Evolutionary conservation across 2,888 invertebrate species (phyloP).

Genomic region (Mantis religiosa): DNA sequence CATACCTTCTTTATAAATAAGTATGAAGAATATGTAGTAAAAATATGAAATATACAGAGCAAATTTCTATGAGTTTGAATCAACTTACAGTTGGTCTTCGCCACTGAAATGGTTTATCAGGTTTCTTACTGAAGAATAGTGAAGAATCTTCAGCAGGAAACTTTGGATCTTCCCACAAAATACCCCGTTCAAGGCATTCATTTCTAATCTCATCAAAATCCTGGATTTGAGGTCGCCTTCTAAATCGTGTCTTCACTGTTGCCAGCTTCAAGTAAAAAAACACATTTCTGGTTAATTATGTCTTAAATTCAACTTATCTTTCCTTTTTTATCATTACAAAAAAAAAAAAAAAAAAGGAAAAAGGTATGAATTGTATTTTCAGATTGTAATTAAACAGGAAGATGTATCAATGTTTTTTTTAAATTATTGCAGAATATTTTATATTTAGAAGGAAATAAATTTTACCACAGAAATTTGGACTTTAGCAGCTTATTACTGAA

Average conservation of each 20-base stretch:
- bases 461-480: too few relatives aligned
- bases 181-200: conserved; percentile 65
- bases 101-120: conserved; percentile 87
- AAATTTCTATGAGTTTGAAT: not conserved
- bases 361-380: too few relatives aligned
- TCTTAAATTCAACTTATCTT: too few relatives aligned
- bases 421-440: too few relatives aligned
- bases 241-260: conserved; percentile 68
- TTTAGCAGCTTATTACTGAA: too few relatives aligned
- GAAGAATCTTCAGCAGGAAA: conserved; percentile 80
- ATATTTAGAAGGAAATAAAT: too few relatives aligned
- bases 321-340: too few relatives aligned
- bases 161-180: conserved; percentile 85
- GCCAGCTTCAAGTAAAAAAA: conserved; percentile 61
- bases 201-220: conserved; percentile 64
- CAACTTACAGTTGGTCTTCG: conserved; percentile 75
- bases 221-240: conserved; percentile 47
- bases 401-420: too few relatives aligned
- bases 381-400: too few relatives aligned
- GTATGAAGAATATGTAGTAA: not conserved
- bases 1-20: too few relatives aligned
- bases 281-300: too few relatives aligned
- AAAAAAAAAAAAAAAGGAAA: too few relatives aligned
- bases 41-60: not conserved
- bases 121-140: conserved; percentile 78